A percentile compares a stretch with the other conserved stretches of the same genome.
These are phyloP conservation scores for Fistularia tabacaria DNA, from an alignment of 2,797 vertebrate genomes.

Conservation along the genomic window DNA sequence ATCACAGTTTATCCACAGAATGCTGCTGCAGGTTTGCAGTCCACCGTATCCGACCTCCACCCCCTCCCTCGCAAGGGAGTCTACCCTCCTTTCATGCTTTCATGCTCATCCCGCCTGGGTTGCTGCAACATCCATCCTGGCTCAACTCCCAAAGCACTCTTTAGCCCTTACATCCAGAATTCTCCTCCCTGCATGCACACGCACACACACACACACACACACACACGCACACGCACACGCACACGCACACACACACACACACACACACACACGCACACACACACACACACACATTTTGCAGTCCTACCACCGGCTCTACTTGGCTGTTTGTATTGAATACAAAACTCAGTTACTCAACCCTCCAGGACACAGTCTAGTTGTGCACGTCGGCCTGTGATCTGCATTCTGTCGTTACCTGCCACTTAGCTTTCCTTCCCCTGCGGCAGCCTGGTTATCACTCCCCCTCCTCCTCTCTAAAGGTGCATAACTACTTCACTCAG, in stretches of 20 bases:
- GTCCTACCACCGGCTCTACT: conserved; percentile 27
- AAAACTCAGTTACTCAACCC: conserved; percentile 36
- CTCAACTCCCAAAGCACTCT: conserved; percentile 54
- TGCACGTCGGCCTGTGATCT: conserved; percentile 50
- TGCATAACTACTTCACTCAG: conserved; percentile 34
- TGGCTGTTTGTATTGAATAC: conserved; percentile 48
- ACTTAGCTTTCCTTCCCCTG: conserved; percentile 53
- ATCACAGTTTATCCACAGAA: conserved; percentile 10
- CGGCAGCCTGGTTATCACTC: conserved; percentile 46
- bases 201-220: conserved; percentile 13
- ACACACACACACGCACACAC: conserved; percentile 11
- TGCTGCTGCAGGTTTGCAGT: conserved; percentile 39
- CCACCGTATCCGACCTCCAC: conserved; percentile 19
- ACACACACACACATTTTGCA: conserved; percentile 11
- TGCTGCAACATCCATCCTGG: conserved; percentile 59
- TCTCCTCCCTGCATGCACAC: conserved; percentile 6
- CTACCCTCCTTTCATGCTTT: conserved; percentile 56
- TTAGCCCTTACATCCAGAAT: conserved; percentile 46
- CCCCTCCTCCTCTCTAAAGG: conserved; percentile 25
- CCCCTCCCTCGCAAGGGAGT: conserved; percentile 36
- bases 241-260: conserved; percentile 14
- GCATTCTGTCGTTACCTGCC: conserved; percentile 60
- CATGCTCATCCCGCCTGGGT: conserved; percentile 48
- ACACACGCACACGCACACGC: conserved; percentile 13
- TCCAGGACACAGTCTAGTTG: conserved; percentile 33